Conservation (phyloP, 2,888 invertebrate species). For the Flexamia atlantica region DNA sequence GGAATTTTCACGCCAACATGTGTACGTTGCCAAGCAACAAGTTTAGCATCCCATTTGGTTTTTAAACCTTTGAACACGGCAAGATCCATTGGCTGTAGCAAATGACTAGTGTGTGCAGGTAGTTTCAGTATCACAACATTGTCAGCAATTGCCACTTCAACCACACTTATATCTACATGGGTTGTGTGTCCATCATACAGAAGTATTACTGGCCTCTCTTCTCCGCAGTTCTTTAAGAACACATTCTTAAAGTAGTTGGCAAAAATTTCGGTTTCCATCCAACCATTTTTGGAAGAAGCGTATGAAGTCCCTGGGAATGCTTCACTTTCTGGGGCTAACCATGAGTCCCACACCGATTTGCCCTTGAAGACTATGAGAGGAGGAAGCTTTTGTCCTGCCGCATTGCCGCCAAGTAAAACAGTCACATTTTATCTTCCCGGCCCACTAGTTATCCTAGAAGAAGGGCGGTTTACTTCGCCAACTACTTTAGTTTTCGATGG, state of each 20-base stretch:
- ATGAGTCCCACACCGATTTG: slow-evolving; percentile 1
- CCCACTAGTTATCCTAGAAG: slow-evolving; percentile 52
- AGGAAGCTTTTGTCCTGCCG: slow-evolving; percentile 70
- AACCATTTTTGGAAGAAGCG: slow-evolving; percentile 17
- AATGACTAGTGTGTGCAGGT: slow-evolving; percentile 1
- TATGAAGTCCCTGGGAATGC: slow-evolving; percentile 10
- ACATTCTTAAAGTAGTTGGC: neutral
- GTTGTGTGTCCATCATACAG: slow-evolving; percentile 25
- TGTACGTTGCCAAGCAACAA: too few relatives aligned
- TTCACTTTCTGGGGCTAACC: slow-evolving; percentile 21
- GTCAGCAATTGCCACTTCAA: slow-evolving; percentile 14
- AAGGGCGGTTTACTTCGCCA: slow-evolving; percentile 61
- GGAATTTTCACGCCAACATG: too few relatives aligned
- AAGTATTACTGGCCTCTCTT: slow-evolving; percentile 11
- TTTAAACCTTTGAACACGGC: too few relatives aligned
- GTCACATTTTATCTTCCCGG: slow-evolving; percentile 55
- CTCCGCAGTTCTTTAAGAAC: neutral
- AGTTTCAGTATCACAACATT: slow-evolving; percentile 17
- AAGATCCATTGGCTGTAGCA: slow-evolving; percentile 25
- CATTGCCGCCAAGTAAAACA: slow-evolving; percentile 52
- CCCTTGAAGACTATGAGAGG: slow-evolving; percentile 62
- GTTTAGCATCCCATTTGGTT: too few relatives aligned
- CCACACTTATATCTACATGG: neutral
- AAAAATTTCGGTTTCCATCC: slow-evolving; percentile 36
- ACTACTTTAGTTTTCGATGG: slow-evolving; percentile 67